Base-by-base conservation (phyloP, 2,797 vertebrate species). In the Chelon auratus region DNA sequence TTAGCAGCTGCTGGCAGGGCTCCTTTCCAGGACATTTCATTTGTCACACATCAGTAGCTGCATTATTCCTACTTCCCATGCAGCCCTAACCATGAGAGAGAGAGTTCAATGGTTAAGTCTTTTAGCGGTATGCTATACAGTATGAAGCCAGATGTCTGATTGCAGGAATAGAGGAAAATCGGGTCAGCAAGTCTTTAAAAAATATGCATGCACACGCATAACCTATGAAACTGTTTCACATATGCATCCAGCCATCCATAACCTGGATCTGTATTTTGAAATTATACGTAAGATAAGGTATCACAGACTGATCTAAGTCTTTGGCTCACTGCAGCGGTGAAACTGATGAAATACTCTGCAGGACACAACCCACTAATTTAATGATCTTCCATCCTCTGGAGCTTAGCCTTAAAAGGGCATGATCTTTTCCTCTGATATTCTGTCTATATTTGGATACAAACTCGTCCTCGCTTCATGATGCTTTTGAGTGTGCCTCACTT, bases 21-120 rank as follows among this genome's bases (percentile, higher is more conserved):
- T 54, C 15, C 39, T 48, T 69, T 56, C 80, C 62, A 58, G 45
- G 62, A 62, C 42, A 60, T 64, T 73, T 67, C 4, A 62, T 83
- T 85, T 76, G 58, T 51, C 39, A 79, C 60, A 78, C 63, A 82
- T 77, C 65, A 87, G 50, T 65, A 18, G 30, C 54, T 63, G 10
- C 53, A 51, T 69, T 75, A 43, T 30, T 65, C 9, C 37, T 24
- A 1, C 33, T 26, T 37, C 5, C 22, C 13, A 37, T 55, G 24
- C 18, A 6, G 33, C 15, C 18, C 5, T 8, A n/a, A 26, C 9
- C 10, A 74, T 20, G 26, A 39, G 1, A 39, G 1, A 39, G 13
- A 39, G 13, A 12, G 36, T 4, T 33, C 0, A 68, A 30, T 37
- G 18, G 12, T 59, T 17, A 36, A 40, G 26, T 24, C 6, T 43